phyloP scores from a whole-genome alignment of 1,140 invertebrate genomes.

The Hylaeus volcanicus region DNA sequence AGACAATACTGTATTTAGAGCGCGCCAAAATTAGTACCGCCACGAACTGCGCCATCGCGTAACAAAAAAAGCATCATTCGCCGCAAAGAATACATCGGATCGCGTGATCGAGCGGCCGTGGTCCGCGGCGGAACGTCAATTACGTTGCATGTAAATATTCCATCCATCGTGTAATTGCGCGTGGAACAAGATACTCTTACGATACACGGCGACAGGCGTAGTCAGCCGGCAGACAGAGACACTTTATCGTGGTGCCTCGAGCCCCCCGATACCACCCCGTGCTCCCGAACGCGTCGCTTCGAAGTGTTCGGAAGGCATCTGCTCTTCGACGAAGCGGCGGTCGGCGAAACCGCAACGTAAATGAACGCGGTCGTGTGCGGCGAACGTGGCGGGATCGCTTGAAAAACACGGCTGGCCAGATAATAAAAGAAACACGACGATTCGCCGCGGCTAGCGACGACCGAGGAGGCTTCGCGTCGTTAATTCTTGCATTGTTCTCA shows the following conservation, averaged over 20 bases:
- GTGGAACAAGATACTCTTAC: constrained; percentile 24
- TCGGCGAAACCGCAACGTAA: constrained; percentile 63
- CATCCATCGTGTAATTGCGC: constrained; percentile 41
- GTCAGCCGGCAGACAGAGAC: constrained; percentile 29
- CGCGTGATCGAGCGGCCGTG: constrained; percentile 26
- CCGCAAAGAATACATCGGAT: constrained; percentile 8
- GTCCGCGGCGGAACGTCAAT: constrained; percentile 17
- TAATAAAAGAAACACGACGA: constrained; percentile 35
- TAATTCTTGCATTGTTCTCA: constrained; percentile 17
- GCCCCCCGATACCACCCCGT: constrained; percentile 47
- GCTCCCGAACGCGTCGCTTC: constrained; percentile 35
- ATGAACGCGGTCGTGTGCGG: constrained; percentile 51
- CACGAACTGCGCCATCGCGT: neutral
- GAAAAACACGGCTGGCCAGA: constrained; percentile 51
- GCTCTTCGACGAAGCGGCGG: constrained; percentile 49
- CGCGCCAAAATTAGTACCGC: too few relatives aligned
- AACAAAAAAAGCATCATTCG: neutral
- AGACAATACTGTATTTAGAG: too few relatives aligned
- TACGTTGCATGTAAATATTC: constrained; percentile 31
- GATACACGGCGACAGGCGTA: constrained; percentile 40
- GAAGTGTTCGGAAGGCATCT: constrained; percentile 51
- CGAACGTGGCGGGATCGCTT: constrained; percentile 36
- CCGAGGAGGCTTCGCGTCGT: neutral
- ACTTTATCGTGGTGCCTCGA: constrained; percentile 48
- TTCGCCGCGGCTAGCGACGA: constrained; percentile 32